Conservation (phyloP, 2,113 vertebrate genomes). For the Callithrix jacchus region DNA sequence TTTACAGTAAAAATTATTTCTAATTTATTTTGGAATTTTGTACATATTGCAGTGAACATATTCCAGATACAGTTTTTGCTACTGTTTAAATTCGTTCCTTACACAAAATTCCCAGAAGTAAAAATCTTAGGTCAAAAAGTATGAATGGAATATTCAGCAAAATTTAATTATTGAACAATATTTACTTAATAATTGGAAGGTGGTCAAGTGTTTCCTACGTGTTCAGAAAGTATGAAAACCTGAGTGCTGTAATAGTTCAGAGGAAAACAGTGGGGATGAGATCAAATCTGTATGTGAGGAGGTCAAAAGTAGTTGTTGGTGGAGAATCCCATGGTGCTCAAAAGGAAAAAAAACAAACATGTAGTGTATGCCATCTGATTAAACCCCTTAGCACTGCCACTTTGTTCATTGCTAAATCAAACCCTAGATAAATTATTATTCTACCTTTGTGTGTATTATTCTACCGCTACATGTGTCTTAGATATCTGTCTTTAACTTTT, state of each 20-base stretch:
- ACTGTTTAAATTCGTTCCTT: background rate
- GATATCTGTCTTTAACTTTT: background rate
- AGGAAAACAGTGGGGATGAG: background rate
- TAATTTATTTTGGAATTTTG: background rate
- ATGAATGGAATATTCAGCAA: background rate
- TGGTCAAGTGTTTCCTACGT: background rate
- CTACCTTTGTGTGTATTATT: background rate
- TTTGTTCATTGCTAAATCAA: background rate
- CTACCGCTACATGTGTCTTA: background rate
- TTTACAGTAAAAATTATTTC: constrained; percentile 14
- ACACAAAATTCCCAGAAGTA: background rate
- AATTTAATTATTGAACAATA: background rate
- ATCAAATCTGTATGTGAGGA: background rate
- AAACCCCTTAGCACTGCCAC: background rate
- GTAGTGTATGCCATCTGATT: background rate
- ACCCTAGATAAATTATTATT: background rate
- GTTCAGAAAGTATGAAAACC: background rate
- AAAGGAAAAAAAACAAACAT: background rate
- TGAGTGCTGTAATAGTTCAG: background rate
- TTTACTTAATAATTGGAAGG: background rate
- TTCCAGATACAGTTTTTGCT: background rate
- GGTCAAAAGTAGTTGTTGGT: background rate
- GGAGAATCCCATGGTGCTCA: background rate
- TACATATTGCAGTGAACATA: background rate
- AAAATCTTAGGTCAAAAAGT: background rate